Evolutionary conservation across 2,113 vertebrate genomes (phyloP).

Genomic region (Odocoileus virginianus): DNA sequence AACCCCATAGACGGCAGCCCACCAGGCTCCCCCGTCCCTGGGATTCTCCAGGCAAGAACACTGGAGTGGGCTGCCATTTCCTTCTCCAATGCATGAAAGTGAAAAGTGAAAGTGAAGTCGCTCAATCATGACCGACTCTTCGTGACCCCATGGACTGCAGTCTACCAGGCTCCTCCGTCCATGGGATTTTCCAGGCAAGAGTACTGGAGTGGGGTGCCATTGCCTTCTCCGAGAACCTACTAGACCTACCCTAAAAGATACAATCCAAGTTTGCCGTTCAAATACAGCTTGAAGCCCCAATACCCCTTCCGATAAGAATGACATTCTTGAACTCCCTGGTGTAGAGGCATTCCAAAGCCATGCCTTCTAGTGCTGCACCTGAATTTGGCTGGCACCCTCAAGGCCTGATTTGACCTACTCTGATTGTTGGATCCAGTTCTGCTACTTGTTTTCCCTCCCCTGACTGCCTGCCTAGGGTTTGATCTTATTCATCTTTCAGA

Average conservation of each 20-base stretch:
- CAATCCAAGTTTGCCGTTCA: background rate
- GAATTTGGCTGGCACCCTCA: background rate
- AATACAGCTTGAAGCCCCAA: background rate
- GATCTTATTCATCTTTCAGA: background rate
- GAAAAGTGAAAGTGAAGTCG: no score
- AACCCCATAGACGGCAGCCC: no score
- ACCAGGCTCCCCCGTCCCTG: no score
- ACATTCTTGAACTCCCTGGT: background rate
- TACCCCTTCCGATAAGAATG: background rate
- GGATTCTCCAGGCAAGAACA: no score
- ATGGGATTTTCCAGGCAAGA: no score
- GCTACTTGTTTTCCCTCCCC: background rate
- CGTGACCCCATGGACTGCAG: rapidly evolving
- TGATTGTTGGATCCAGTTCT: background rate
- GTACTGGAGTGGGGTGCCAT: no score
- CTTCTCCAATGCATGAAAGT: no score
- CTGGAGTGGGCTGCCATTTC: no score
- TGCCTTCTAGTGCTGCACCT: no score
- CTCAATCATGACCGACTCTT: no score
- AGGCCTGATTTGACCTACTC: background rate
- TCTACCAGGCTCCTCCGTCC: no score
- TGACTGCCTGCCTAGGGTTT: background rate
- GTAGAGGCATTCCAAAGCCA: background rate
- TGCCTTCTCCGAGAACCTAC: background rate
- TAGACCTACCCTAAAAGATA: background rate